These are phyloP conservation scores for Pyrrhia umbra DNA, from an alignment of 2,888 invertebrate species.

Conservation along the genomic window DNA sequence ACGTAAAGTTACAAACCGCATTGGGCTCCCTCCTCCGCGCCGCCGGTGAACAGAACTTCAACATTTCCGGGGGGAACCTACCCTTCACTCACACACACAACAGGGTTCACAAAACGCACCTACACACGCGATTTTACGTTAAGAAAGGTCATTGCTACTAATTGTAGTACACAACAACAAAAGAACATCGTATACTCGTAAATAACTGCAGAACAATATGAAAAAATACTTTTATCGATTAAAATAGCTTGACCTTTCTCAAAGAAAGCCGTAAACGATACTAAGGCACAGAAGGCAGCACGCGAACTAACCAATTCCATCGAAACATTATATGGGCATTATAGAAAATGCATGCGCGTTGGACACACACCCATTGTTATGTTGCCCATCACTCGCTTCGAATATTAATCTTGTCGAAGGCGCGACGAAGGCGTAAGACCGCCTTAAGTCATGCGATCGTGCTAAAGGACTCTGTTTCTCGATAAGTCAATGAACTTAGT, in stretches of 20 bases:
- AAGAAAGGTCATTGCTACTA: constrained; percentile 60
- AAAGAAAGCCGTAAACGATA: constrained; percentile 82
- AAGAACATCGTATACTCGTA: constrained; percentile 27
- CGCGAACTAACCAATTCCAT: constrained; percentile 85
- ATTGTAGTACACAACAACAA: constrained; percentile 10
- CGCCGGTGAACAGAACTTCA: constrained; percentile 91
- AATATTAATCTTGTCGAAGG: constrained; percentile 88
- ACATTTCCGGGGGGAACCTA: constrained; percentile 82
- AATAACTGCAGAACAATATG: constrained; percentile 10
- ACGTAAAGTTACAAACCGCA: constrained; percentile 79
- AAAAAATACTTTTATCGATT: not conserved
- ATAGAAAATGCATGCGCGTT: constrained; percentile 88
- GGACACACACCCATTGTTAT: constrained; percentile 84
- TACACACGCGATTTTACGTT: constrained; percentile 58
- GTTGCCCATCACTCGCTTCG: constrained; percentile 82
- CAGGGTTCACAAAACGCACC: constrained; percentile 55
- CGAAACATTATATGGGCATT: constrained; percentile 89
- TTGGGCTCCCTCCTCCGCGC: constrained; percentile 88
- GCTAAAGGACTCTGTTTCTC: constrained; percentile 71
- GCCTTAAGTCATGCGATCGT: constrained; percentile 72
- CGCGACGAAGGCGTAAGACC: constrained; percentile 72
- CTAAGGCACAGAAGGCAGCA: constrained; percentile 79
- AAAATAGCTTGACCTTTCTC: constrained; percentile 46
- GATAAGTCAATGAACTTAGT: constrained; percentile 81
- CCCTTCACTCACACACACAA: constrained; percentile 61